A percentile compares a stretch with the other conserved stretches of the same genome.
Evolutionary conservation across 2,888 invertebrate species (phyloP).

Genomic region (Athrips mouffetella): DNA sequence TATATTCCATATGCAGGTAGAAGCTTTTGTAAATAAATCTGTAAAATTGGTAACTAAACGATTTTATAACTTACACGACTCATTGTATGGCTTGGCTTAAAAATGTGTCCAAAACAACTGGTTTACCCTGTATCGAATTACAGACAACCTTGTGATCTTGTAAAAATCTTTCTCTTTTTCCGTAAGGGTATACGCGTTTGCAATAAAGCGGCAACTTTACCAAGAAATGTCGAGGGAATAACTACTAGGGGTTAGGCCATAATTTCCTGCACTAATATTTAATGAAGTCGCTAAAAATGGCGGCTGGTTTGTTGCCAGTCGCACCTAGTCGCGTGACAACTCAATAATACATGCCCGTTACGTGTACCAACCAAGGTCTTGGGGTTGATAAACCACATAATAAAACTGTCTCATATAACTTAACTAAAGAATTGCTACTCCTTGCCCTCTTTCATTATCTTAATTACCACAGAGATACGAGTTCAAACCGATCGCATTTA

Average conservation of each 20-base stretch:
- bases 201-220: constrained; percentile 3
- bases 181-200: background rate
- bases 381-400: constrained; percentile 17
- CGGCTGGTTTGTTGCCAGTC: constrained; percentile 29
- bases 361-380: constrained; percentile 8
- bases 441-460: constrained; percentile 54
- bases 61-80: constrained; percentile 14
- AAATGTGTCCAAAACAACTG: constrained; percentile 2
- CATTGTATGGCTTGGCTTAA: constrained; percentile 7
- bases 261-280: constrained; percentile 16
- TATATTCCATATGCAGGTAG: constrained; percentile 64
- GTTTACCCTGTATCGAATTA: constrained; percentile 15
- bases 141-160: constrained; percentile 2
- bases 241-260: constrained; percentile 1
- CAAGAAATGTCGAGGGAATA: constrained; percentile 8
- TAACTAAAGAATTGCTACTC: constrained; percentile 33
- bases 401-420: constrained; percentile 24
- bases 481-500: constrained; percentile 11
- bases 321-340: constrained; percentile 37
- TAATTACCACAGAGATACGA: constrained; percentile 35
- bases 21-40: constrained; percentile 41
- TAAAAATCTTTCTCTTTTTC: background rate
- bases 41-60: constrained; percentile 22
- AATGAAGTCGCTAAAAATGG: constrained; percentile 14
- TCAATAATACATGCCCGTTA: constrained; percentile 15